Evolutionary conservation across 2,888 invertebrate genomes (phyloP), one percentile per base, ranked within the genome.

Genomic region (Julus scandinavius): DNA sequence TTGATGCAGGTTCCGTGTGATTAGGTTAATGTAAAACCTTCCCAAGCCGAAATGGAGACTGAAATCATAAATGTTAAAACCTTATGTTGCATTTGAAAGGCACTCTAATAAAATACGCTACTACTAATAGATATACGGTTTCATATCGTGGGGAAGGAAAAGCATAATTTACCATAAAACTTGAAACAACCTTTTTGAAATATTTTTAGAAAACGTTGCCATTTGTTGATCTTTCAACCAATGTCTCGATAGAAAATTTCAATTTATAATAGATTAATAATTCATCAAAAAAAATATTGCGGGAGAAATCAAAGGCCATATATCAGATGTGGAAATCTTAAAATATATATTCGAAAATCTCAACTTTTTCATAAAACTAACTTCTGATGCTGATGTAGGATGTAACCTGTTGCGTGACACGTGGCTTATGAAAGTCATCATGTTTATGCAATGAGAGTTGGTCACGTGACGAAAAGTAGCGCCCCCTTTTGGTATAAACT

Each of bases 131-230:
- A 54, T 1, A 58, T 58, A 58, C 58, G 58, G 58, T 58, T 58
- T 9, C 5, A 17, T 6, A 17, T n/a, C 17, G 4, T 4, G n/a
- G 29, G 20, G 20, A 1, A n/a, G 29, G 29, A 0, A 20, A 2
- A 29, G 29, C 72, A 72, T 72, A 72, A 72, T 29, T 72, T 72
- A 72, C 29, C 72, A 72, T 72, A 72, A 29, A 72, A 72, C 29
- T 58, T 58, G 17, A 4, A 11, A n/a, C n/a, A n/a, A n/a, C n/a
- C 4, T n/a, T 72, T 72, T 11, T 72, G 29, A 29, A 72, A 72
- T 29, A 72, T 72, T 72, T 50, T 11, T 7, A 15, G 63, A 20
- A 9, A 54, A 13, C 54, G n/a, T 20, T 29, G 72, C 6, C 29
- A n/a, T 72, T 20, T 11, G 72, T 72, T 29, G 72, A 29, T 20